A percentile compares a stretch with the other conserved stretches of the same genome.
phyloP scores from a whole-genome alignment of 2,113 vertebrate species.

The Tauraco erythrolophus region DNA sequence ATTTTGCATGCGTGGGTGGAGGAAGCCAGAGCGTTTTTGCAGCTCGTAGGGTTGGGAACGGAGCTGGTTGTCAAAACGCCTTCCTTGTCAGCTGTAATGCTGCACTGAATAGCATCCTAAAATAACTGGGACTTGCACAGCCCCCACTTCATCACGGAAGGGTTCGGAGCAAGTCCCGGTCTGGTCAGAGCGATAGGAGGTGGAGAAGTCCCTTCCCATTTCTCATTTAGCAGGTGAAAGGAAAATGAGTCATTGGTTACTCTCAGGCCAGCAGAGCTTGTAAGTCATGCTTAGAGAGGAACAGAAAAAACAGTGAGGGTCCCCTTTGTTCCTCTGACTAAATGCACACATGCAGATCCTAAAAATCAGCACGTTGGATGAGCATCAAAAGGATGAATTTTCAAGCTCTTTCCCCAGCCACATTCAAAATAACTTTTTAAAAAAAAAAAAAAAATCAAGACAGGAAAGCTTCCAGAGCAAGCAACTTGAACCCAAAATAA shows the following conservation, averaged over 20 bases:
- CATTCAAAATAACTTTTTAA: not conserved
- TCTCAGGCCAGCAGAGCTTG: not conserved
- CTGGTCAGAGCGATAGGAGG: not conserved
- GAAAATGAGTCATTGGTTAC: not conserved
- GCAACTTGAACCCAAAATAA: not conserved
- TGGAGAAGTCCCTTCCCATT: not conserved
- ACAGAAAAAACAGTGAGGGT: not conserved
- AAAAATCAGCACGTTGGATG: not conserved
- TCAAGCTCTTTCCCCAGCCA: not conserved
- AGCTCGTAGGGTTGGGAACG: conserved; percentile 10
- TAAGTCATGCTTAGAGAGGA: not conserved
- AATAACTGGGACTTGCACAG: conserved; percentile 38
- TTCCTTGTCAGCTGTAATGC: conserved; percentile 36
- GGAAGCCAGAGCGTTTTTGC: conserved; percentile 19
- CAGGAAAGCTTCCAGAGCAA: conserved; percentile 10
- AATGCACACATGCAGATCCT: not conserved
- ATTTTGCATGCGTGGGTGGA: conserved; percentile 58
- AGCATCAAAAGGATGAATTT: not conserved
- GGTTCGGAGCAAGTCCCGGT: not conserved
- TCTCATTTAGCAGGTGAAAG: not conserved
- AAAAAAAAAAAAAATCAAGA: not conserved
- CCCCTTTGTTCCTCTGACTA: not conserved
- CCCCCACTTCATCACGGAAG: not conserved
- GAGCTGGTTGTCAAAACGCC: conserved; percentile 45
- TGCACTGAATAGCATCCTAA: not conserved